These are phyloP conservation scores for Trinorchestia longiramus DNA, from an alignment of 1,140 invertebrate genomes.

Conservation along the genomic window DNA sequence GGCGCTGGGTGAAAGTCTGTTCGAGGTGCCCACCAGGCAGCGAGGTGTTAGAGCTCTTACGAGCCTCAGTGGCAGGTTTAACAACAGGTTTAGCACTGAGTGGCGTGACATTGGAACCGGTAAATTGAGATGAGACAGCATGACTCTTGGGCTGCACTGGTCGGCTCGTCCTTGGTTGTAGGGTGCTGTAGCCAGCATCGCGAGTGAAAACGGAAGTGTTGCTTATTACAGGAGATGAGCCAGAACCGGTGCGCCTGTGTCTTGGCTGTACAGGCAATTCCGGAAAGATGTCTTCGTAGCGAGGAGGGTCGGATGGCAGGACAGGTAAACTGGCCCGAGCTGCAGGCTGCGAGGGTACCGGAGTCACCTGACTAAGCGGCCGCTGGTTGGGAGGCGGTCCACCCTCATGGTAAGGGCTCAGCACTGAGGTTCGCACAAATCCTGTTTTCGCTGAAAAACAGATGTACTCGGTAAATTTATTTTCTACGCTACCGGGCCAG, in stretches of 20 bases:
- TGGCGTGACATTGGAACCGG: background rate
- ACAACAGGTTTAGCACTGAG: background rate
- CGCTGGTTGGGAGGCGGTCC: background rate
- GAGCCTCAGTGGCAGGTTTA: background rate
- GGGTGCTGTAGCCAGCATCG: background rate
- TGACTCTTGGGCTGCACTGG: background rate
- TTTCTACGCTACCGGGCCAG: no score
- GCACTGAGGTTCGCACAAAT: background rate
- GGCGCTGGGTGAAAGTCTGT: background rate
- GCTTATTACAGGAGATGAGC: background rate
- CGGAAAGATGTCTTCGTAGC: slow-evolving; percentile 56
- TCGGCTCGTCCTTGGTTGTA: background rate
- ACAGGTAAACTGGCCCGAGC: background rate
- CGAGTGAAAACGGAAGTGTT: background rate
- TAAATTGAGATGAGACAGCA: background rate
- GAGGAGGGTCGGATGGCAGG: slow-evolving; percentile 8
- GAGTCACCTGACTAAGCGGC: background rate
- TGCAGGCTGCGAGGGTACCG: background rate
- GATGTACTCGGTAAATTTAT: background rate
- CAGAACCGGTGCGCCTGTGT: slow-evolving; percentile 2
- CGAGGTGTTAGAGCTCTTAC: background rate
- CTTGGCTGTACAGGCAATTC: background rate
- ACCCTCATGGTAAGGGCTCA: background rate
- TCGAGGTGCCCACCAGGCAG: background rate
- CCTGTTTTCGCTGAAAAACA: background rate